These are phyloP conservation scores for Hirtodrosophila alboralis DNA, from an alignment of 2,888 invertebrate species.

Conservation along the genomic window DNA sequence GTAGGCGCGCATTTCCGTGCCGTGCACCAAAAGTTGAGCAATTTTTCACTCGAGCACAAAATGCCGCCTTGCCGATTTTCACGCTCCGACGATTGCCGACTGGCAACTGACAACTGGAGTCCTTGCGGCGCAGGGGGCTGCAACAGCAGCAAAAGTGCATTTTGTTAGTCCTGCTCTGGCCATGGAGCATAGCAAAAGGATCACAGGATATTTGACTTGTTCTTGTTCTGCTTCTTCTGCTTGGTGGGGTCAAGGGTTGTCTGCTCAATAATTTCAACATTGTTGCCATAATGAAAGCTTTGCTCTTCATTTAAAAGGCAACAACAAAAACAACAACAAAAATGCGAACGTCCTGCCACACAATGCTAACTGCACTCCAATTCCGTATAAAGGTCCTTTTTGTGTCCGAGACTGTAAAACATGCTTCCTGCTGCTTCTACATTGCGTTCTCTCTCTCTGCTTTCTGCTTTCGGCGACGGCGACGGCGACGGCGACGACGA, in stretches of 20 bases:
- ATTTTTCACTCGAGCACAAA: constrained; percentile 72
- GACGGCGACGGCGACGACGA: constrained; percentile 52
- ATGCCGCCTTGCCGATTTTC: constrained; percentile 69
- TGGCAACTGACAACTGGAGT: not conserved
- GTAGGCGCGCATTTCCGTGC: constrained; percentile 63
- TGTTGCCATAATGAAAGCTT: constrained; percentile 83
- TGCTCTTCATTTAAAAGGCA: constrained; percentile 80
- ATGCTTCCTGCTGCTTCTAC: constrained; percentile 48
- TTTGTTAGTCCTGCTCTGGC: constrained; percentile 34
- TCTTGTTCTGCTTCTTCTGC: constrained; percentile 3
- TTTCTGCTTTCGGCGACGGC: too few species aligned
- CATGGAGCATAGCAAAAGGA: constrained; percentile 16
- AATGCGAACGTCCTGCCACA: constrained; percentile 56
- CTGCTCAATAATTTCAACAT: constrained; percentile 82
- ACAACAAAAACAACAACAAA: too few species aligned
- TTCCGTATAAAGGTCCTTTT: constrained; percentile 58
- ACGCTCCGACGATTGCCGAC: constrained; percentile 44
- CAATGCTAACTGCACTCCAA: constrained; percentile 37
- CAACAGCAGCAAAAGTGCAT: constrained; percentile 50
- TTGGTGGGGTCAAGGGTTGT: constrained; percentile 46
- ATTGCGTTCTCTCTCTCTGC: constrained; percentile 20
- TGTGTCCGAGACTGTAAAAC: constrained; percentile 65
- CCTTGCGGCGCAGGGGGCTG: constrained; percentile 1
- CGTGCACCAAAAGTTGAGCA: constrained; percentile 57
- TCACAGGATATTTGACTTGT: constrained; percentile 27